Evolutionary conservation across 37 sponge, comb jelly and placozoan species (phyloP), one percentile per base, ranked within the genome.

Genomic region (Petrosia ficiformis): DNA sequence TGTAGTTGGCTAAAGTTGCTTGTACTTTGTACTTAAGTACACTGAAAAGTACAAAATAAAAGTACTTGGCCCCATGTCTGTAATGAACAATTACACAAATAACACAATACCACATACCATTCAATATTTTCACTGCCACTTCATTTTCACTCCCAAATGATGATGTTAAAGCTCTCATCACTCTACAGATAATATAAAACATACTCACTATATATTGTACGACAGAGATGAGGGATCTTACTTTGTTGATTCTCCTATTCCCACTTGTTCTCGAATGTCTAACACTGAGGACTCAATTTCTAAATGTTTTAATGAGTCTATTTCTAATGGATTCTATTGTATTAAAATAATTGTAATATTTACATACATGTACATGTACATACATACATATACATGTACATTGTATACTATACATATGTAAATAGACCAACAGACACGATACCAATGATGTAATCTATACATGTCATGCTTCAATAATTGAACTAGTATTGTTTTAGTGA

Each of bases 191-290:
- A n/a, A n/a, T n/a, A n/a, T n/a, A n/a, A n/a, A n/a, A n/a, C n/a
- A n/a, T n/a, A n/a, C n/a, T n/a, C n/a, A n/a, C n/a, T n/a, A n/a
- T n/a, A n/a, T n/a, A n/a, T n/a, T n/a, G n/a, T n/a, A n/a, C n/a
- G n/a, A n/a, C n/a, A n/a, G n/a, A n/a, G n/a, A n/a, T n/a, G n/a
- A 61, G 26, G n/a, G 5, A n/a, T 26, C 63, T 26, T 61, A 61
- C 63, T 91, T 91, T 3, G 76, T 84, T 35, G 83, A 59, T 42
- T 91, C 92, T 67, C 86, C 92, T 48, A 91, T 70, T 60, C 87
- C 87, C 83, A 86, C 86, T 56, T 91, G 83, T 39, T 91, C 92
- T 37, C 86, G 11, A 5, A 61, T 11, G 11, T 11, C 28, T n/a
- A 61, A 6, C 22, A 26, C 25, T 5, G 63, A 61, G 5, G 22